Percentiles rank a stretch among this genome's conserved stretches.
phyloP scores from a whole-genome alignment of 2,888 invertebrate genomes.

The Electrophaes corylata region DNA sequence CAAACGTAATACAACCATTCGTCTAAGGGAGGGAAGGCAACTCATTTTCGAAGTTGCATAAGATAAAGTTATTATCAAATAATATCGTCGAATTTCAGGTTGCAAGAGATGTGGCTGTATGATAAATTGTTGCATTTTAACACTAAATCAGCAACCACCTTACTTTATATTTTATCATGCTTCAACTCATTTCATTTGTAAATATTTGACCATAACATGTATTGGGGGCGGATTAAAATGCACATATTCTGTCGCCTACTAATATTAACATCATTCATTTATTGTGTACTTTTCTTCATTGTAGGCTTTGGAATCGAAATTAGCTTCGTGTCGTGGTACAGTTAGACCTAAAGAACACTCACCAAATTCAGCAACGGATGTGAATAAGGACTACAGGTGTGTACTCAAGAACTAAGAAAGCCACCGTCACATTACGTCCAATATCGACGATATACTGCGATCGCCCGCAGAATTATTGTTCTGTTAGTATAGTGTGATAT shows the following conservation, averaged over 20 bases:
- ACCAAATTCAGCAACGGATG: constrained; percentile 77
- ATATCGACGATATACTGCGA: constrained; percentile 32
- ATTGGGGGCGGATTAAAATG: constrained; percentile 52
- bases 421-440: constrained; percentile 36
- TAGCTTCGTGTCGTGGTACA: constrained; percentile 86
- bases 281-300: constrained; percentile 81
- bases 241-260: constrained; percentile 65
- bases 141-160: background rate
- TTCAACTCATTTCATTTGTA: constrained; percentile 26
- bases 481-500: constrained; percentile 55
- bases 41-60: too few relatives aligned
- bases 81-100: too few relatives aligned
- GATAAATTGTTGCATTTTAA: background rate
- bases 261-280: constrained; percentile 80
- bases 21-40: too few relatives aligned
- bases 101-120: too few relatives aligned
- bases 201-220: constrained; percentile 25
- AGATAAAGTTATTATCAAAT: too few relatives aligned
- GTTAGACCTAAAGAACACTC: constrained; percentile 83
- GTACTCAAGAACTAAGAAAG: constrained; percentile 77
- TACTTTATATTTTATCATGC: constrained; percentile 5
- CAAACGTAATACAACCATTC: too few relatives aligned
- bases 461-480: constrained; percentile 39
- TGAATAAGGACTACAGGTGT: constrained; percentile 84
- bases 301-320: constrained; percentile 88